Percentiles rank a stretch among this genome's conserved stretches.
These are phyloP conservation scores for Leptothorax acervorum DNA, from an alignment of 2,888 invertebrate species.

Conservation along the genomic window DNA sequence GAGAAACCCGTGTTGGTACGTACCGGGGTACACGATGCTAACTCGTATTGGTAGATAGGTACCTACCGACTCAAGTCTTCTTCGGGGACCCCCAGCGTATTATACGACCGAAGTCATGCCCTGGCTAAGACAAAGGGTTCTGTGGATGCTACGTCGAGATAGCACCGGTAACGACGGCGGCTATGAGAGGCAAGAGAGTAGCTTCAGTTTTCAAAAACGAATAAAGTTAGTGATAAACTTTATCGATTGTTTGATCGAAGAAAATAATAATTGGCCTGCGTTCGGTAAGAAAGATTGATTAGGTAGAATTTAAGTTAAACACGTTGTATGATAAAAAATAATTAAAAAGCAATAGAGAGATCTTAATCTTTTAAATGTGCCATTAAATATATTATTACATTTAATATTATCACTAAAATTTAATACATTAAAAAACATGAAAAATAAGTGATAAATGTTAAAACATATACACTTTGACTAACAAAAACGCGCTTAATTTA, in stretches of 20 bases:
- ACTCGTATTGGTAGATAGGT: slow-evolving; percentile 69
- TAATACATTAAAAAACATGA: neutral
- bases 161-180: slow-evolving; percentile 48
- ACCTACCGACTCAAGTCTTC: slow-evolving; percentile 62
- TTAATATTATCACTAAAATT: neutral
- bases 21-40: slow-evolving; percentile 64
- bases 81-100: slow-evolving; percentile 70
- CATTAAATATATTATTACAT: slow-evolving; percentile 9
- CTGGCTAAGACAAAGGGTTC: slow-evolving; percentile 75
- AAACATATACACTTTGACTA: neutral
- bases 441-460: neutral
- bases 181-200: slow-evolving; percentile 16
- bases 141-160: slow-evolving; percentile 67
- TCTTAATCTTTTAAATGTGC: neutral
- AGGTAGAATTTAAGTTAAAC: neutral
- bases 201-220: slow-evolving; percentile 23
- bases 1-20: slow-evolving; percentile 74
- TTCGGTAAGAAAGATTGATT: neutral
- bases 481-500: neutral
- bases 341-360: neutral
- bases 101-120: slow-evolving; percentile 76
- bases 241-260: neutral
- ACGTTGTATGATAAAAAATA: neutral
- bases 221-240: slow-evolving; percentile 4
- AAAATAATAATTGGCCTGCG: neutral